phyloP scores from a whole-genome alignment of 1,140 invertebrate species.

The Antheraea pernyi region DNA sequence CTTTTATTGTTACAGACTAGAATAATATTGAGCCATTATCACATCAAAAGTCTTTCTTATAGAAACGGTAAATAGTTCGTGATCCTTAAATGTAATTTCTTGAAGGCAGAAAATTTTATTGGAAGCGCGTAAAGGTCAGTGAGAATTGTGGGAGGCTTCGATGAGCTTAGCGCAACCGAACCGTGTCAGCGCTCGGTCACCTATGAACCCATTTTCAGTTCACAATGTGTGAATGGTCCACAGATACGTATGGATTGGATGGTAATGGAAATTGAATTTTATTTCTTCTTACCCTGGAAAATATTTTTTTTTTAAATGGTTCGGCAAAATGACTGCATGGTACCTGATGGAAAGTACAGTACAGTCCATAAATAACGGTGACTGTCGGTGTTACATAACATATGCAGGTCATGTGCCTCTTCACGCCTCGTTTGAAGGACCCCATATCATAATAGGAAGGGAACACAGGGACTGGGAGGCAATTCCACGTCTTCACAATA shows the following conservation, averaged over 20 bases:
- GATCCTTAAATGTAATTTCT: constrained; percentile 1
- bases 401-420: too few relatives aligned
- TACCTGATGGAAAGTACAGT: too few relatives aligned
- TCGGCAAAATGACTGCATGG: too few relatives aligned
- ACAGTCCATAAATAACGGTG: too few relatives aligned
- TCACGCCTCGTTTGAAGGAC: too few relatives aligned
- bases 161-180: constrained; percentile 9
- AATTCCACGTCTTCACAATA: too few relatives aligned
- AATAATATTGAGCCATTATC: neutral
- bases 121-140: constrained; percentile 19
- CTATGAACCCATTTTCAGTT: constrained; percentile 12
- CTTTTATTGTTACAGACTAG: too few relatives aligned
- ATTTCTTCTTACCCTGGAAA: neutral
- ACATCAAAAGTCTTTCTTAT: neutral
- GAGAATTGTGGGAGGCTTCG: constrained; percentile 11
- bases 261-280: neutral
- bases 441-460: too few relatives aligned
- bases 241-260: neutral
- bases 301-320: too few relatives aligned
- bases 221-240: neutral
- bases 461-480: too few relatives aligned
- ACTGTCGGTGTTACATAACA: too few relatives aligned
- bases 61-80: neutral
- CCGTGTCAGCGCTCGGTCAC: neutral
- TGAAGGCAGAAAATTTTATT: neutral